Evolutionary conservation across 2,113 vertebrate species (phyloP).

Genomic region (Talpa occidentalis): DNA sequence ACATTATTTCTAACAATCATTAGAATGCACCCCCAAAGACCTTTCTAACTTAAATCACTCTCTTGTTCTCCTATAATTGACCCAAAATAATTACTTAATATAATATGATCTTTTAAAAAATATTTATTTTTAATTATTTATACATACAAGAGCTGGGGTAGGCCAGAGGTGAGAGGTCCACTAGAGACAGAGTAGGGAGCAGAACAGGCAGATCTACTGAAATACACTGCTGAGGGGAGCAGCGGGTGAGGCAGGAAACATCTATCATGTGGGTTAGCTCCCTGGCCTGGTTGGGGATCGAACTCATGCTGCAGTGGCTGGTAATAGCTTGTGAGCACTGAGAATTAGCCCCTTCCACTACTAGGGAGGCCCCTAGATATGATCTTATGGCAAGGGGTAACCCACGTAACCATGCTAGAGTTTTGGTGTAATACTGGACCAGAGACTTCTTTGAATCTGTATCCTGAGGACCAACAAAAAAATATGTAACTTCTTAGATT

Average conservation of each 20-base stretch:
- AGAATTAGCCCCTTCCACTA: too few species aligned
- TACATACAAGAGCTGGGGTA: too few species aligned
- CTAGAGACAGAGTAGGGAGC: too few species aligned
- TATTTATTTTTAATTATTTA: too few species aligned
- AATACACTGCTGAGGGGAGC: too few species aligned
- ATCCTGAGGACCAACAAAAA: not conserved
- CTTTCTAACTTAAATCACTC: not conserved
- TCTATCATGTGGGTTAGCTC: too few species aligned
- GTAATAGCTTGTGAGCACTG: too few species aligned
- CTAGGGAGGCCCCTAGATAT: not conserved
- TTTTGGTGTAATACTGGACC: not conserved
- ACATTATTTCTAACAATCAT: not conserved
- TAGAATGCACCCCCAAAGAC: not conserved
- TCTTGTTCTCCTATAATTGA: not conserved
- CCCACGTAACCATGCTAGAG: not conserved
- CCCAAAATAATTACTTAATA: not conserved
- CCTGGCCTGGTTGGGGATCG: too few species aligned
- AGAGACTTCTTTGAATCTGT: not conserved
- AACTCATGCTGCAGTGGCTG: too few species aligned
- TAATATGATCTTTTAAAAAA: not conserved
- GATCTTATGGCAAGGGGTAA: not conserved
- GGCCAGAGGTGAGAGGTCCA: too few species aligned
- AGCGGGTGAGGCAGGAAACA: too few species aligned
- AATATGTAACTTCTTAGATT: not conserved
- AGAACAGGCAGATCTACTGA: too few species aligned